Percentiles rank a stretch among this genome's conserved stretches.
phyloP scores from a whole-genome alignment of 2,797 vertebrate genomes.

The Artibeus jamaicensis region DNA sequence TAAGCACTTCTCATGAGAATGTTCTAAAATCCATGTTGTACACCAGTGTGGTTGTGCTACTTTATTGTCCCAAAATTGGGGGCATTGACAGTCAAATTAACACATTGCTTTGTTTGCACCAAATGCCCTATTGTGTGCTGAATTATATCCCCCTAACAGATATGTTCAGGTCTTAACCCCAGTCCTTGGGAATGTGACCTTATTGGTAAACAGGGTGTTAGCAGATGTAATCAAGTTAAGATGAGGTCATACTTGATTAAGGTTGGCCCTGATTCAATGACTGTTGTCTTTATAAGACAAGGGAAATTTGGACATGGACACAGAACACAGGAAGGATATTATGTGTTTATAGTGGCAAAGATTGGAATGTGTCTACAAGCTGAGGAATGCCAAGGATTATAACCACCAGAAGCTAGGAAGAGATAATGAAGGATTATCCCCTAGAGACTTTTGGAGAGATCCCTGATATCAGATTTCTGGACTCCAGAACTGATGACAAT shows the following conservation, averaged over 20 bases:
- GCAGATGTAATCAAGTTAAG: background rate
- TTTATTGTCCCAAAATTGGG: background rate
- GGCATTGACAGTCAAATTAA: background rate
- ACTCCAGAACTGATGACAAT: background rate
- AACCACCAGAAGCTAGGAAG: background rate
- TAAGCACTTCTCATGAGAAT: background rate
- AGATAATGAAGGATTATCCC: background rate
- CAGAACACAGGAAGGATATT: background rate
- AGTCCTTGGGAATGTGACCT: background rate
- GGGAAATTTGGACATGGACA: background rate
- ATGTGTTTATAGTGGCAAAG: background rate
- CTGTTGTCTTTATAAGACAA: background rate
- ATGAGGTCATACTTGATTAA: background rate
- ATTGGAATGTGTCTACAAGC: background rate
- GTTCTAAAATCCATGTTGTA: background rate
- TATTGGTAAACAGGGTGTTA: constrained; percentile 12
- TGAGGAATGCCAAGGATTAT: background rate
- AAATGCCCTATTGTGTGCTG: background rate
- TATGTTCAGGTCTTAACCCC: background rate
- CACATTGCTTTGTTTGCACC: background rate
- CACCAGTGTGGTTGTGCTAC: background rate
- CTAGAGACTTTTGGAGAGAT: background rate
- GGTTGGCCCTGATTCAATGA: background rate
- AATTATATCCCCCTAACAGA: background rate
- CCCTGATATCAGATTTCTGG: background rate